Evolutionary conservation across 2,888 invertebrate species (phyloP), one percentile per base, ranked within the genome.

Genomic region (Fabriciana adippe): DNA sequence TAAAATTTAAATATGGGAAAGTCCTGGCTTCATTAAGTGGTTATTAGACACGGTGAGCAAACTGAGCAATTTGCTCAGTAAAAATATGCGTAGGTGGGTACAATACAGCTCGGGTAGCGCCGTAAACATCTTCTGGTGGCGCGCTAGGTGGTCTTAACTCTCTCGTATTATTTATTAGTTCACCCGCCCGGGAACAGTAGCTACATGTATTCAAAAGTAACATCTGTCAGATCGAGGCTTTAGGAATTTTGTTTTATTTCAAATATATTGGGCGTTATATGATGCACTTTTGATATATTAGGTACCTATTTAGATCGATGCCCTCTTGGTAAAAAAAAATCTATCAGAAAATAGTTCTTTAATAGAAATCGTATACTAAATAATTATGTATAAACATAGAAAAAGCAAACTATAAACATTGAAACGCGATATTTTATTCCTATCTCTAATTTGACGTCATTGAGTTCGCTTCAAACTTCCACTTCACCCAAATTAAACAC

Each of bases 91-190:
- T 89, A 88, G 90, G 89, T 90, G 90, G 82, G 86, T 88, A 88
- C 86, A 86, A 87, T 87, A 88, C 86, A 83, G 87, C 78, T 77
- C 79, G 82, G 86, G 86, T 85, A 83, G 77, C 81, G 82, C 81
- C 83, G 86, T 91, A 91, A 91, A 91, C 88, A 87, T 88, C 81
- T 79, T 82, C 78, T 72, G 86, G 84, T 89, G 86, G 87, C 90
- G 83, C 91, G 86, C 89, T 88, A 89, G 91, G 92, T 86, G 92
- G 91, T 91, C 90, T 84, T 91, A 90, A 90, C 90, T 92, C 90
- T 79, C 79, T 79, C 85, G 77, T 90, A 91, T 91, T 90, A 92
- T 92, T 92, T 92, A 92, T 92, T 87, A 84, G 83, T 84, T 83
- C 82, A 65, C 74, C 74, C 67, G 69, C 73, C 74, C 72, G 66